phyloP scores from a whole-genome alignment of 2,797 vertebrate genomes.

The Myotis findleyi region DNA sequence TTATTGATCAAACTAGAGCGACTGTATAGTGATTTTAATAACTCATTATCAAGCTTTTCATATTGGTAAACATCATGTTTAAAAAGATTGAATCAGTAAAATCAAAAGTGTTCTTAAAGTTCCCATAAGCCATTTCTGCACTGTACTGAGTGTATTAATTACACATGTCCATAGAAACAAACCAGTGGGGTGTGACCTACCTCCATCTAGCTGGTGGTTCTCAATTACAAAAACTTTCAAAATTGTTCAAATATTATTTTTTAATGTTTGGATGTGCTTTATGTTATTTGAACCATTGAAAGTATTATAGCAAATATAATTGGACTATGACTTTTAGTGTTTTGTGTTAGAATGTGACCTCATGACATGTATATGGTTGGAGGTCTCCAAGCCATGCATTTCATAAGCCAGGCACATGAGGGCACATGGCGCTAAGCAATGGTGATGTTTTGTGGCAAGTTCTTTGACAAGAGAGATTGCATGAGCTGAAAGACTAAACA shows the following conservation, averaged over 20 bases:
- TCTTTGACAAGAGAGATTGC: slow-evolving; percentile 9
- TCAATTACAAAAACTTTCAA: neutral
- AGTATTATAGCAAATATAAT: neutral
- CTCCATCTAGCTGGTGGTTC: neutral
- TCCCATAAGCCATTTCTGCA: neutral
- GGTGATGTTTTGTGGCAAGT: neutral
- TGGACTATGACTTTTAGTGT: neutral
- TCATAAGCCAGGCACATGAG: slow-evolving; percentile 42
- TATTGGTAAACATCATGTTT: neutral
- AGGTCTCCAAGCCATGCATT: neutral
- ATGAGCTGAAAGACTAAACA: neutral
- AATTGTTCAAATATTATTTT: neutral
- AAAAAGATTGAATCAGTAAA: slow-evolving; percentile 14
- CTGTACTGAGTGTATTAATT: neutral
- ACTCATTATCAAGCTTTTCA: neutral
- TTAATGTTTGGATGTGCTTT: neutral
- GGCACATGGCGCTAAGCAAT: slow-evolving; percentile 42
- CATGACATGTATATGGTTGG: neutral
- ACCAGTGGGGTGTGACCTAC: neutral
- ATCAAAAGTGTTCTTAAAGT: neutral
- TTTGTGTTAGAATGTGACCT: neutral
- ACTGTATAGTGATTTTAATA: neutral
- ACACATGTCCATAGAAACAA: neutral
- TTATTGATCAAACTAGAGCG: neutral
- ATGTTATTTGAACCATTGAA: neutral